Base-by-base conservation (phyloP, 1,140 invertebrate species). In the Delia radicum region DNA sequence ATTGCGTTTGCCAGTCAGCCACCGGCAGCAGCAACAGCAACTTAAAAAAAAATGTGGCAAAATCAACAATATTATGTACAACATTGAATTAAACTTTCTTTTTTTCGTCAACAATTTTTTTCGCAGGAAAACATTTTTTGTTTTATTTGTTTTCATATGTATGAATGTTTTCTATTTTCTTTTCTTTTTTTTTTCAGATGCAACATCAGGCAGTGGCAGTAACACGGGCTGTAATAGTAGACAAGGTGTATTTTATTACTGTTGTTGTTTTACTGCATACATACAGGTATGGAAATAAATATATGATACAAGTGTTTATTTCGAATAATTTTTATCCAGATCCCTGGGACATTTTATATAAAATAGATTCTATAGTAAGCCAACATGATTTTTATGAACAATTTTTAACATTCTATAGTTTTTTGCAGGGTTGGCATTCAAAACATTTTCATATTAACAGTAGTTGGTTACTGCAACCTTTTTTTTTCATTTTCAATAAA, bases 41-140 rank as follows among this genome's bases (percentile, higher is more conserved):
- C 28, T 33, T 4, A 8, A 31, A 67, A 29, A 31, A 67, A 29
- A 29, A 69, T 33, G n/a, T 55, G 48, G 48, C 18, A 55, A 24
- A 18, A 13, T 33, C 29, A 69, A 8, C 29, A 65, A 63, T n/a
- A n/a, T n/a, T n/a, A n/a, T n/a, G n/a, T n/a, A n/a, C 62, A 13
- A 33, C 29, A 69, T 69, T 69, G 29, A 37, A 69, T 31, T 69
- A 33, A 69, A 69, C 65, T 69, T 69, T 69, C 65, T 69, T 69
- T 69, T n/a, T 69, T 69, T 37, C 65, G 65, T 69, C 31, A 24
- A 69, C 29, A 31, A 67, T 29, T 67, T 67, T 63, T 69, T 69
- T 37, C 63, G 3, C 18, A 21, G 15, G 29, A 67, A 67, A 67
- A 67, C n/a, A 31, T 31, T 8, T 6, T 69, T 69, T 69, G n/a